phyloP scores from a whole-genome alignment of 2,888 invertebrate species.

The Spialia ferax region DNA sequence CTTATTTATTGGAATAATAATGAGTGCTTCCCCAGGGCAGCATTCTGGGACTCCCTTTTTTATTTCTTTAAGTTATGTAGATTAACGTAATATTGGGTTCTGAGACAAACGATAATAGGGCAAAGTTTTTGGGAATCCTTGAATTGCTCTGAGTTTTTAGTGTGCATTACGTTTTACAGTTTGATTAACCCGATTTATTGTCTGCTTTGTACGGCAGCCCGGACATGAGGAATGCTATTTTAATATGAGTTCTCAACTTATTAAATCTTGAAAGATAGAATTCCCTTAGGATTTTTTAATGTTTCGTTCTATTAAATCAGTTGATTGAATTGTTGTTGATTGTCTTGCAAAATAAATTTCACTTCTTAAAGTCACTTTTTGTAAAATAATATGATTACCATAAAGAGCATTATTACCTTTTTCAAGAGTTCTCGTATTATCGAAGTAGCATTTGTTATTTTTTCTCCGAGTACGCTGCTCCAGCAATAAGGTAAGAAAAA shows the following conservation, averaged over 20 bases:
- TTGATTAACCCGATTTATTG: slow-evolving; percentile 38
- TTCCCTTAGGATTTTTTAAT: not conserved
- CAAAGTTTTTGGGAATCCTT: slow-evolving; percentile 21
- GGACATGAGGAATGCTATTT: slow-evolving; percentile 5
- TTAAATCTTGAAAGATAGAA: not conserved
- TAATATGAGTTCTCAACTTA: slow-evolving; percentile 28
- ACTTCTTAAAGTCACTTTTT: no score
- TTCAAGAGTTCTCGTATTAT: slow-evolving; percentile 51
- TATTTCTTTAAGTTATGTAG: not conserved
- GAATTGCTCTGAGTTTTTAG: slow-evolving; percentile 17
- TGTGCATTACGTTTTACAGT: slow-evolving; percentile 33
- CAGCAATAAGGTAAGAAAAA: slow-evolving; percentile 61
- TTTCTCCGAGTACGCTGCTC: slow-evolving; percentile 49
- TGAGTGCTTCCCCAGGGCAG: slow-evolving; percentile 25
- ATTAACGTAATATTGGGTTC: not conserved
- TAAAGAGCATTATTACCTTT: not conserved
- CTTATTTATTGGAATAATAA: slow-evolving; percentile 19
- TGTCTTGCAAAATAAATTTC: not conserved
- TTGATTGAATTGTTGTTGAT: not conserved
- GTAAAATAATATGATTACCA: no score
- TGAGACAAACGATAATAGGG: not conserved
- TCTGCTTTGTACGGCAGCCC: slow-evolving; percentile 56
- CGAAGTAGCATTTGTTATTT: slow-evolving; percentile 53
- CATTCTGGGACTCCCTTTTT: slow-evolving; percentile 19
- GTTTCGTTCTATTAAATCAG: no score